A percentile compares a stretch with the other conserved stretches of the same genome.
Conservation (phyloP, 2,888 invertebrate species). For the Tuberolachnus salignus region DNA sequence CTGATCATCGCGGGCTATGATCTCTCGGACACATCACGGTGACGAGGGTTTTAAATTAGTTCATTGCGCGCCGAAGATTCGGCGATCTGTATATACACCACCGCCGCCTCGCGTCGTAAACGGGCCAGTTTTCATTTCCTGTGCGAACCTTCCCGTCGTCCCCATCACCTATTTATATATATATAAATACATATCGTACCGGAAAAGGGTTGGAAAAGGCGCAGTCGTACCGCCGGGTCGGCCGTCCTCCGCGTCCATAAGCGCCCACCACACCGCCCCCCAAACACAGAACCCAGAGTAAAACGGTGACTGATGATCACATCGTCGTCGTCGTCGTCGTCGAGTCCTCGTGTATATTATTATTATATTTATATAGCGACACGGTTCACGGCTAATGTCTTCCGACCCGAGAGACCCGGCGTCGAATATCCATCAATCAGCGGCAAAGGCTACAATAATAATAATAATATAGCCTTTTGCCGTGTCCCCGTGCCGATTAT, state of each 20-base stretch:
- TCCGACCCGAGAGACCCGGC: slow-evolving; percentile 13
- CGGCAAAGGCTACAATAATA: neutral
- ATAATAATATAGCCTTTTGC: too few relatives aligned
- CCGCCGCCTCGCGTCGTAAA: neutral
- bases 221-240: neutral
- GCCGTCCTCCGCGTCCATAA: too few relatives aligned
- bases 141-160: neutral
- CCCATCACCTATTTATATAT: neutral
- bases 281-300: neutral
- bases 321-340: neutral
- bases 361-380: slow-evolving; percentile 21
- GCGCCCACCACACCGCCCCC: neutral
- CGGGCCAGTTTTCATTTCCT: slow-evolving; percentile 54
- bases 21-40: slow-evolving; percentile 36
- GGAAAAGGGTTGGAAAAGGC: slow-evolving; percentile 52
- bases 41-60: slow-evolving; percentile 57
- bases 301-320: slow-evolving; percentile 43
- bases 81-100: slow-evolving; percentile 13
- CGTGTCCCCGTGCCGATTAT: too few relatives aligned
- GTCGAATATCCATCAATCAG: slow-evolving; percentile 50
- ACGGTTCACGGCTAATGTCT: slow-evolving; percentile 46
- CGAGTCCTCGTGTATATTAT: neutral
- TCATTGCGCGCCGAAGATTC: slow-evolving; percentile 40
- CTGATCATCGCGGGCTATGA: slow-evolving; percentile 43
- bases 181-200: neutral